phyloP scores from a whole-genome alignment of 2,113 vertebrate genomes.

The Muntiacus muntjak region DNA sequence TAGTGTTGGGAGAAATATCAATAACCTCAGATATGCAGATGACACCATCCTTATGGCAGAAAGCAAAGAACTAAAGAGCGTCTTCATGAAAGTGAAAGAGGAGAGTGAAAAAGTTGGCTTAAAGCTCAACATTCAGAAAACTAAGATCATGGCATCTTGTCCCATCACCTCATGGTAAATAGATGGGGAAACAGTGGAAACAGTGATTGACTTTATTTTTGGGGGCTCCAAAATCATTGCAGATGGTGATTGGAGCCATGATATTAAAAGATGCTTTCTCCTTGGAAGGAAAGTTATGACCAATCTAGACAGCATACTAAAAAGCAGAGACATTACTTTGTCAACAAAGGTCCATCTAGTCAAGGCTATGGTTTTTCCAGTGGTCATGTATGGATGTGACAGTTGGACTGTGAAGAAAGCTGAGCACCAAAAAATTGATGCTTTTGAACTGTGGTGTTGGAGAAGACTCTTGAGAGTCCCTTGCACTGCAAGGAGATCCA shows the following conservation, averaged over 20 bases:
- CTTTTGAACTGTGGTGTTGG: background rate
- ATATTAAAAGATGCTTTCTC: background rate
- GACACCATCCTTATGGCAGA: background rate
- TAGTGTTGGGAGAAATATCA: background rate
- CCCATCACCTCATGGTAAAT: background rate
- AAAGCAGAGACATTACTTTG: background rate
- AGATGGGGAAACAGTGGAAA: background rate
- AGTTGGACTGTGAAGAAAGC: background rate
- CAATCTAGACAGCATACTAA: background rate
- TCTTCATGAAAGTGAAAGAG: background rate
- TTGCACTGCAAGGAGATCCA: background rate
- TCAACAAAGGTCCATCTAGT: background rate
- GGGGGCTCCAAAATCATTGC: background rate
- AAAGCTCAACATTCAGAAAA: background rate
- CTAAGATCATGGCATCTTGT: background rate
- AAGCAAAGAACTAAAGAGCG: background rate
- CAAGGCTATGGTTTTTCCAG: background rate
- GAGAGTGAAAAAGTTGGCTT: background rate
- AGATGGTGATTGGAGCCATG: background rate
- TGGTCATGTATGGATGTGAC: background rate
- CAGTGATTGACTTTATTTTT: background rate
- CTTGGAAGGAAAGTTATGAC: background rate
- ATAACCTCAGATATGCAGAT: background rate
- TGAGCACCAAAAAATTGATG: accelerated
- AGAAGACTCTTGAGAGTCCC: background rate